Base-by-base conservation (phyloP, 2,888 invertebrate genomes). In the Hipparchia sbordonii region DNA sequence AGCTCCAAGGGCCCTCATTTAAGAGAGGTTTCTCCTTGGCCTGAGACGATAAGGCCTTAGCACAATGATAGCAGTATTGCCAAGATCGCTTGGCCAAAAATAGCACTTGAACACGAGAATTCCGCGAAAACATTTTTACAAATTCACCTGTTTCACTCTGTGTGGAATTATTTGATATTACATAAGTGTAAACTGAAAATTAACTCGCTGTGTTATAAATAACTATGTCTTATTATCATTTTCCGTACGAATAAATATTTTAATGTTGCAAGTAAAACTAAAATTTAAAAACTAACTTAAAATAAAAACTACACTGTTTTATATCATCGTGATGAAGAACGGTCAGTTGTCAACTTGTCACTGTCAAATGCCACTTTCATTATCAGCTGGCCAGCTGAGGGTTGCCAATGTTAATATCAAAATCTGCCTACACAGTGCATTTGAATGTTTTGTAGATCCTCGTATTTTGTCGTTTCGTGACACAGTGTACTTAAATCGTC, bases 1-100 rank as follows among this genome's bases (percentile, higher is more conserved):
- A 81, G 71, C 91, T 82, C 82, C 94, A 82, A n/a, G 96, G 96
- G 52, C 90, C 90, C 66, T 88, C 86, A 71, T 73, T 82, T 63
- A 71, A 51, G 61, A 78, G 61, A 13, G 80, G 76, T 70, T 84
- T 80, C 67, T 84, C 82, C 73, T 82, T 84, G 12, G 80, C 79
- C 82, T 87, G 87, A 12, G 90, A 88, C 13, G 91, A 89, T 73
- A 90, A 77, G 67, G 86, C 82, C 74, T 85, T 90, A 77, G 87
- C 80, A 80, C 87, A 90, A 76, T 86, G 85, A 76, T 86, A 83
- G 80, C 87, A 89, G 74, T 80, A 80, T 75, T 84, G 87, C 85
- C 87, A 86, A 72, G 87, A 85, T 76, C 83, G 82, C 77, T 87
- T 89, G 12, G 86, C 76, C 65, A 89, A 74, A 48, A 84, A 83